Evolutionary conservation across 2,888 invertebrate species (phyloP).

Genomic region (Cerceris ruficornis): DNA sequence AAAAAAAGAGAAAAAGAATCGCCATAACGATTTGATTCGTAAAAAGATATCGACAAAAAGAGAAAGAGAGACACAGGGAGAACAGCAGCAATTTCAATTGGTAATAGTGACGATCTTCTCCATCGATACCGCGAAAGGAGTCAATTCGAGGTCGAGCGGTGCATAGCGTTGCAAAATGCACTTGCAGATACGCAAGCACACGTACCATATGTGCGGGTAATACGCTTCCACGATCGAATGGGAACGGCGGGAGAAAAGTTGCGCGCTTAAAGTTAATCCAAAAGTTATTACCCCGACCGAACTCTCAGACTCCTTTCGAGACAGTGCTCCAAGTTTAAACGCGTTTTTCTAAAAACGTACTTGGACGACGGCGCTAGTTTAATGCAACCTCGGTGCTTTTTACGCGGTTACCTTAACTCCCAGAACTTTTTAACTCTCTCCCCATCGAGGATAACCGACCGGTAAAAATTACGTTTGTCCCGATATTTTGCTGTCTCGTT

Average conservation of each 20-base stretch:
- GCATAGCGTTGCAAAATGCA: background rate
- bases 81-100: slow-evolving; percentile 42
- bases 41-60: background rate
- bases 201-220: background rate
- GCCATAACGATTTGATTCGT: background rate
- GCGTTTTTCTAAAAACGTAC: slow-evolving; percentile 59
- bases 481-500: too few relatives aligned
- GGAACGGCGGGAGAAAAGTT: slow-evolving; percentile 40
- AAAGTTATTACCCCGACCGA: slow-evolving; percentile 63
- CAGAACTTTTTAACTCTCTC: background rate
- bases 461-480: background rate
- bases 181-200: background rate
- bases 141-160: slow-evolving; percentile 36
- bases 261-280: slow-evolving; percentile 64
- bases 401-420: slow-evolving; percentile 16
- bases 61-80: slow-evolving; percentile 3
- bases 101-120: slow-evolving; percentile 27
- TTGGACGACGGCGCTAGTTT: slow-evolving; percentile 32
- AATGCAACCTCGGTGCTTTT: slow-evolving; percentile 28
- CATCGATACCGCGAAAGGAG: slow-evolving; percentile 42
- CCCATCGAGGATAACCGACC: background rate
- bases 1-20: background rate
- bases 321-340: slow-evolving; percentile 61
- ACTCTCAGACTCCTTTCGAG: slow-evolving; percentile 41
- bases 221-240: slow-evolving; percentile 22